These are phyloP conservation scores for Hippolais icterina DNA, from an alignment of 2,113 vertebrate genomes.

Conservation along the genomic window DNA sequence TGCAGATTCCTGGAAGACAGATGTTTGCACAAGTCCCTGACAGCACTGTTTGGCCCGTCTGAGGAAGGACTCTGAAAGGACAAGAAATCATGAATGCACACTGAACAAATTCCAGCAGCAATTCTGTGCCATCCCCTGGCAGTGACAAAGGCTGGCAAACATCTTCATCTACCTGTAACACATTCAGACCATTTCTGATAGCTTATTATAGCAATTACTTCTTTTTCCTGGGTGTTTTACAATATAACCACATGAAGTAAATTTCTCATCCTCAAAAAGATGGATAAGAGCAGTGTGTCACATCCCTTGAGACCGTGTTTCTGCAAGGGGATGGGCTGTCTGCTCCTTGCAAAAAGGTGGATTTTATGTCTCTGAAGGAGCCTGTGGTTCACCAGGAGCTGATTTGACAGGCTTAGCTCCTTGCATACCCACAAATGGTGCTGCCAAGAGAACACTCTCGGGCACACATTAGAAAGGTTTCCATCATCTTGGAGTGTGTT, in stretches of 20 bases:
- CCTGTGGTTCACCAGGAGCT: background rate
- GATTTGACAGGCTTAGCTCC: background rate
- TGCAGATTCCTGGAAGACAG: background rate
- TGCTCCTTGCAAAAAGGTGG: background rate
- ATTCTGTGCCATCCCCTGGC: background rate
- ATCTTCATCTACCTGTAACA: background rate
- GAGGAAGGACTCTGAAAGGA: background rate
- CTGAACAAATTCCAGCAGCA: background rate
- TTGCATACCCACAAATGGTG: background rate
- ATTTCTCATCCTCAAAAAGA: background rate
- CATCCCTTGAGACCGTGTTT: background rate
- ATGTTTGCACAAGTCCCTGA: background rate
- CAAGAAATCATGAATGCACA: conserved; percentile 12
- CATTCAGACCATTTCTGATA: background rate
- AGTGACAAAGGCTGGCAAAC: background rate
- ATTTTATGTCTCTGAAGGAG: background rate
- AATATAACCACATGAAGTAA: background rate
- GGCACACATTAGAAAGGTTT: background rate
- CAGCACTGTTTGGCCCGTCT: background rate
- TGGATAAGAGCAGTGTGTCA: background rate
- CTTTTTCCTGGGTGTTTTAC: background rate
- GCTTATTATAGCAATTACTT: background rate
- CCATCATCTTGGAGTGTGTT: accelerated
- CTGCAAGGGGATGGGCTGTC: background rate
- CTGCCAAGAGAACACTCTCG: background rate